Percentiles rank a stretch among this genome's conserved stretches.
Conservation (phyloP, 2,113 vertebrate species). For the Sialia sialis region DNA sequence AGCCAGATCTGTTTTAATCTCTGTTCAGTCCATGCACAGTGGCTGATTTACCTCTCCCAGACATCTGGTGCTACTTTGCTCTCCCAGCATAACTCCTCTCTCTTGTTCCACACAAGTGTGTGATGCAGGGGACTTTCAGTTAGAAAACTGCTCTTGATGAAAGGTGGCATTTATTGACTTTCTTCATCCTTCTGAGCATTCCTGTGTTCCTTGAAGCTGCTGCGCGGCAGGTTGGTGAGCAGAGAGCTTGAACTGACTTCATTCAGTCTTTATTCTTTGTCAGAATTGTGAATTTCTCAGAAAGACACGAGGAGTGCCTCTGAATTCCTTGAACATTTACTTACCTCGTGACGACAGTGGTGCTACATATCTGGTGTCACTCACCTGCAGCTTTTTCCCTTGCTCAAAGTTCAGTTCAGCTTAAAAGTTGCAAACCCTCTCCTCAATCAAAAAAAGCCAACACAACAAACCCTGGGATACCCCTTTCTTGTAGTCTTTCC, state of each 20-base stretch:
- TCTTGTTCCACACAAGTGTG: not conserved
- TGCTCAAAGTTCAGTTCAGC: not conserved
- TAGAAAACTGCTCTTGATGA: not conserved
- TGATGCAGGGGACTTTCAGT: not conserved
- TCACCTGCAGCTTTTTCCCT: not conserved
- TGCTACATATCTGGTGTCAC: not conserved
- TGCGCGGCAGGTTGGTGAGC: not conserved
- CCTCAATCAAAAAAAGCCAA: not conserved
- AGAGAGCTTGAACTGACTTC: not conserved
- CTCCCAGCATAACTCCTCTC: accelerated
- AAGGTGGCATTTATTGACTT: not conserved
- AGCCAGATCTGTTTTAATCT: not conserved
- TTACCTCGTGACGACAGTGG: accelerated
- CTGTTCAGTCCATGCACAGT: not conserved
- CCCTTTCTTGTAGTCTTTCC: not conserved
- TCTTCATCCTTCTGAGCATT: not conserved
- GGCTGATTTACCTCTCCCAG: not conserved
- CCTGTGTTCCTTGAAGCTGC: not conserved
- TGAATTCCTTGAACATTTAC: not conserved
- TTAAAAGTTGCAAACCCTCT: not conserved
- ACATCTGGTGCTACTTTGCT: not conserved
- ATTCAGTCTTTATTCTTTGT: not conserved
- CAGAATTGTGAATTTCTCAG: not conserved
- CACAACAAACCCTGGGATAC: not conserved
- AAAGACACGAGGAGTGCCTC: not conserved